Percentiles rank a stretch among this genome's conserved stretches.
These are phyloP conservation scores for Solea solea DNA, from an alignment of 2,113 vertebrate species.

Conservation along the genomic window DNA sequence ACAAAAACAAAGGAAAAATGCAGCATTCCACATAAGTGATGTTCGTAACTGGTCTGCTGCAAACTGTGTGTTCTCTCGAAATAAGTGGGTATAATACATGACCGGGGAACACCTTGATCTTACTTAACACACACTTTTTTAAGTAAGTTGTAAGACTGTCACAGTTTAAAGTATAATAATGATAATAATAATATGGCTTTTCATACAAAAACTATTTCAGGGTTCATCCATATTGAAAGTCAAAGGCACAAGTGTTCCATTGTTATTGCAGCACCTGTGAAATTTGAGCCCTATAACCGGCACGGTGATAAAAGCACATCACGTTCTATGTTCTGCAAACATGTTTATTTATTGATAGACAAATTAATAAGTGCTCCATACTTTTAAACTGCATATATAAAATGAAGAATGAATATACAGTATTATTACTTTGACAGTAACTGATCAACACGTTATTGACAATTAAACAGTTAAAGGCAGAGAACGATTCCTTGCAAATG, in stretches of 20 bases:
- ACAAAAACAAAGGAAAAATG: slow-evolving; percentile 47
- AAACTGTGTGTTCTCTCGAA: slow-evolving; percentile 13
- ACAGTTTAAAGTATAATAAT: not conserved
- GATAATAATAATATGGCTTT: too few species aligned
- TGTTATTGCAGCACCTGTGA: slow-evolving; percentile 15
- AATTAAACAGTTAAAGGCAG: too few species aligned
- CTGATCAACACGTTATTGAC: not conserved
- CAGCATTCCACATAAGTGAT: slow-evolving; percentile 64
- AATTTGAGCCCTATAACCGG: not conserved
- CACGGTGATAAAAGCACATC: slow-evolving; percentile 1
- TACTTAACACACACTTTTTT: not conserved
- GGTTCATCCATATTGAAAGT: too few species aligned
- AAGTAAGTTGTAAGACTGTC: not conserved
- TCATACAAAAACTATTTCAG: too few species aligned
- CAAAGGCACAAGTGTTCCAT: slow-evolving; percentile 10
- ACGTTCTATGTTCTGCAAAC: slow-evolving; percentile 7
- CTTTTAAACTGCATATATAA: not conserved
- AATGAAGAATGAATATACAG: slow-evolving; percentile 1
- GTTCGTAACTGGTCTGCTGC: slow-evolving; percentile 27
- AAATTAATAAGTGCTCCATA: not conserved
- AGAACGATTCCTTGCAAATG: too few species aligned
- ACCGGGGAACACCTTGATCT: not conserved
- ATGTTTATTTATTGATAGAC: slow-evolving; percentile 44
- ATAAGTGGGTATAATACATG: not conserved
- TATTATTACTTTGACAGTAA: not conserved